Base-by-base conservation (phyloP, 2,797 vertebrate genomes). In the Crenuchus spilurus region DNA sequence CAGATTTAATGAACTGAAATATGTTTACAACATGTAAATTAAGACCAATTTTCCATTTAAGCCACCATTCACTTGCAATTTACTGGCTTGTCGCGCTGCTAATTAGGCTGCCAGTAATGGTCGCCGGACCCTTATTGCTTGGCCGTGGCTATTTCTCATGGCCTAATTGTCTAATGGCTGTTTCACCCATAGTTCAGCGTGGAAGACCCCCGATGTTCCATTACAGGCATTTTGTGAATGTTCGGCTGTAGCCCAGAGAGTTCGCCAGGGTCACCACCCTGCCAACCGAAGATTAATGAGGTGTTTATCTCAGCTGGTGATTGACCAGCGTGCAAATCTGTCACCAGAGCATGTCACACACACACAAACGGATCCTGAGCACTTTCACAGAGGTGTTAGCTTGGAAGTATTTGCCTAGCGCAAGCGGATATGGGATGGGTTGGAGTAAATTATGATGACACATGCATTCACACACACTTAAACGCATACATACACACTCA, bases 381-480 rank as follows among this genome's bases (percentile, higher is more conserved):
- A 87, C 88, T 91, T 89, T 87, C 84, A 85, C 86, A 89, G 88
- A 85, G 87, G 77, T 87, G 88, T 87, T 85, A 86, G 85, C 77
- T 84, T 44, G 81, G 78, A 79, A 73, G 75, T 85, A 78, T 85
- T 85, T 86, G 37, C 68, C 57, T 79, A 69, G 44, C 70, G 41
- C 30, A 68, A 37, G 35, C 51, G 78, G 74, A 62, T 61, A 76
- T 6, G 7, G 41, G 33, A 31, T 65, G 62, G 42, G 66, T 70
- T 69, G 33, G 16, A 30, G 51, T 69, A 74, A 74, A 57, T 49
- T 44, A 14, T 67, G 37, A 66, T 48, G 52, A 26, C 48, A 33
- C 54, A 13, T 58, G 39, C 31, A 10, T 26, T 18, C 28, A 35
- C 20, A 26, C 37, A n/a, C 18, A 26, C n/a, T n/a, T n/a, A n/a